Evolutionary conservation across 1,140 invertebrate genomes (phyloP).

Genomic region (Halotydeus destructor): DNA sequence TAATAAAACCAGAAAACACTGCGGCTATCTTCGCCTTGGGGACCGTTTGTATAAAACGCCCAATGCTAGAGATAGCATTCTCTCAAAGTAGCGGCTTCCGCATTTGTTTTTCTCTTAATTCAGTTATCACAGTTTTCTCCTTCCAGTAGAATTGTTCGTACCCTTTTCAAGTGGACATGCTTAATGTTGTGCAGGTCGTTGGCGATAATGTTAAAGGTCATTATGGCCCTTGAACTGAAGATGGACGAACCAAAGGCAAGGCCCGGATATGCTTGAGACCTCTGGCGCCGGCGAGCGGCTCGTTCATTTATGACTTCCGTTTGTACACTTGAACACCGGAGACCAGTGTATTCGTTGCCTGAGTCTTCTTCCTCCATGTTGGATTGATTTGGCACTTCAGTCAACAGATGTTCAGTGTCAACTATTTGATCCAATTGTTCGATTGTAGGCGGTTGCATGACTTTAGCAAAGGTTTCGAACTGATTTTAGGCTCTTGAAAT

Average conservation of each 20-base stretch:
- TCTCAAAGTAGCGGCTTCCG: too few species aligned
- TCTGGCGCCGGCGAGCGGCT: constrained; percentile 32
- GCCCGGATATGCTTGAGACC: constrained; percentile 75
- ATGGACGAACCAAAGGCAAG: constrained; percentile 70
- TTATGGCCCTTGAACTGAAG: constrained; percentile 88
- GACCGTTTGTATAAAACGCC: too few species aligned
- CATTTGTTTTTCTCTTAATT: too few species aligned
- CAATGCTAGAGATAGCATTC: too few species aligned
- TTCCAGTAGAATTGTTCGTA: constrained; percentile 33
- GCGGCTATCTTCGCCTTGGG: too few species aligned
- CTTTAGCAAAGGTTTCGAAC: too few species aligned
- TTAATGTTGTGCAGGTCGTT: constrained; percentile 95
- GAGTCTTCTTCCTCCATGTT: neutral
- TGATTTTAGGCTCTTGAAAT: too few species aligned
- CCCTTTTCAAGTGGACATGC: constrained; percentile 84
- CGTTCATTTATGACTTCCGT: constrained; percentile 62
- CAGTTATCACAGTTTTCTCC: too few species aligned
- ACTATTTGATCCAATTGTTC: too few species aligned
- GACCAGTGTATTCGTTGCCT: constrained; percentile 36
- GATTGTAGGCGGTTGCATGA: too few species aligned
- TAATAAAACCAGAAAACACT: too few species aligned
- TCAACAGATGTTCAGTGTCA: too few species aligned
- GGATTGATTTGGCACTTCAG: neutral
- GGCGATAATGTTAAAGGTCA: constrained; percentile 88
- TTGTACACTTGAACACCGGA: constrained; percentile 63